Base-by-base conservation (phyloP, 2,113 vertebrate species). In the Pteropus alecto region DNA sequence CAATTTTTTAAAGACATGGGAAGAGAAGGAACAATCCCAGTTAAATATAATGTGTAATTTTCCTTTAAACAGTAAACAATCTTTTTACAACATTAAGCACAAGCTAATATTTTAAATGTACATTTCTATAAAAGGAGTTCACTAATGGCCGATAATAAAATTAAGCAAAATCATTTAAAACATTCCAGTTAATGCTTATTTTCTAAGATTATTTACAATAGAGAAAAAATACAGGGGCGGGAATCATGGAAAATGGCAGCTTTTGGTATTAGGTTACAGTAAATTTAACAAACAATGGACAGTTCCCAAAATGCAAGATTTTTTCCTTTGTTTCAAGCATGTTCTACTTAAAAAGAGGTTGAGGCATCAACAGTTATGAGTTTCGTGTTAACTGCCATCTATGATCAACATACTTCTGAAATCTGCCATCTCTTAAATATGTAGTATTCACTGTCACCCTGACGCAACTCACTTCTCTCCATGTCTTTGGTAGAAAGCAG, bases 41-140 rank as follows among this genome's bases (percentile, higher is more conserved):
- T 98, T 96, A 98, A 98, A 98, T 98, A 98, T 84, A 98, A 98
- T 99, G 98, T 99, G 98, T 98, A 99, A 98, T 97, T 98, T 98
- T 98, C 74, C 97, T 97, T 98, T 98, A 98, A 98, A 98, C 96
- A 97, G 98, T 98, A 98, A 99, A 98, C 98, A 98, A 96, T 96
- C 94, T 98, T 98, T 98, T 98, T 98, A 98, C 96, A 98, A 98
- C 98, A 98, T 96, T 98, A 94, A 81, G 97, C 97, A 98, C 97
- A 98, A 97, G 98, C 96, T 98, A 95, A 97, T 97, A 94, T 97
- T 97, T 94, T 98, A 97, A 94, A 95, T 97, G 93, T 98, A 96
- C 97, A 98, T 97, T 92, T 98, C 97, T 97, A 90, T 77, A 98
- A 98, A 92, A 98, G 96, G 93, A 58, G 81, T 96, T 96, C 97